Evolutionary conservation across 2,888 invertebrate genomes (phyloP).

Genomic region (Linnaemya vulpina): DNA sequence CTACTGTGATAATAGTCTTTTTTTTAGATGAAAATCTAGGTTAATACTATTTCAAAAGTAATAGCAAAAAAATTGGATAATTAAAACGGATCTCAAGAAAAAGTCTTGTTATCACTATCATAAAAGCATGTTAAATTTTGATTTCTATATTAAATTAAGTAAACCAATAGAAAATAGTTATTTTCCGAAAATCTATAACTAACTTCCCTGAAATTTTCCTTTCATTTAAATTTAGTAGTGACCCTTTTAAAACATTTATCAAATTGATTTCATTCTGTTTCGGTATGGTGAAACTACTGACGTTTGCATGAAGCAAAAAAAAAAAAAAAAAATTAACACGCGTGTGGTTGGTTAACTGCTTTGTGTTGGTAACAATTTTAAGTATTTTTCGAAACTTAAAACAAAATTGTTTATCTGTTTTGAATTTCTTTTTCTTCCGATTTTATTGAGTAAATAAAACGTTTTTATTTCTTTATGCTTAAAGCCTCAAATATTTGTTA

Average conservation of each 20-base stretch:
- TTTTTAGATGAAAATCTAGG: too few species aligned
- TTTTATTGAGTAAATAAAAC: conserved; percentile 3
- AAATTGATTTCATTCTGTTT: neutral
- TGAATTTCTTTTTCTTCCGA: neutral
- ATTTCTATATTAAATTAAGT: too few species aligned
- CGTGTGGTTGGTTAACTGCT: conserved; percentile 25
- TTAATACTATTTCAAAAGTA: too few species aligned
- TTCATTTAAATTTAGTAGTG: too few species aligned
- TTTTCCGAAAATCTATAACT: too few species aligned
- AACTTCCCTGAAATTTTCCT: too few species aligned
- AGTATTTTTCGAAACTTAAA: conserved; percentile 22
- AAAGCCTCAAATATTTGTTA: conserved; percentile 61
- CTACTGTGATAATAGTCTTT: too few species aligned
- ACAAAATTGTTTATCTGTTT: neutral
- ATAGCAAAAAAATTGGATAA: too few species aligned
- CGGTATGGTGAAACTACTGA: neutral
- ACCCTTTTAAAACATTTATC: neutral
- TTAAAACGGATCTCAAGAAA: too few species aligned
- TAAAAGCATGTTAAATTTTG: too few species aligned
- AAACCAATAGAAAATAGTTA: too few species aligned
- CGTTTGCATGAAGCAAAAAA: neutral
- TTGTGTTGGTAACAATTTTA: conserved; percentile 15
- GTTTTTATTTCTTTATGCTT: conserved; percentile 23
- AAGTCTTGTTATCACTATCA: too few species aligned
- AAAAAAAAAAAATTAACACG: neutral